phyloP scores from a whole-genome alignment of 1,140 invertebrate species.

The Rhizoglyphus robini region DNA sequence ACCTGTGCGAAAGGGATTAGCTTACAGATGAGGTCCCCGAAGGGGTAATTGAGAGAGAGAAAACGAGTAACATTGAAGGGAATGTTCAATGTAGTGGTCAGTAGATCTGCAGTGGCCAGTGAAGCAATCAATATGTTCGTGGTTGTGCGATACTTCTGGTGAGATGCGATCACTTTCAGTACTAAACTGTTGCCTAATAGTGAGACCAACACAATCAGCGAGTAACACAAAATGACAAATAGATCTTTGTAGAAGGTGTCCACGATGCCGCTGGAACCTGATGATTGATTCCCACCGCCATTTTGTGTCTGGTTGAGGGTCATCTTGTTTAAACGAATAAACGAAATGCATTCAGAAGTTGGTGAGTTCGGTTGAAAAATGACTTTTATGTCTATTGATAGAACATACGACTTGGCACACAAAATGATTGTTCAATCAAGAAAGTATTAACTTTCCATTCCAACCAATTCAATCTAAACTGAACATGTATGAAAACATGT shows the following conservation, averaged over 20 bases:
- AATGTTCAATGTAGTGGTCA: conserved; percentile 68
- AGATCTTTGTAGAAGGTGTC: neutral
- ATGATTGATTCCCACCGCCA: no score
- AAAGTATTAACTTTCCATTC: no score
- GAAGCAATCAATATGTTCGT: conserved; percentile 78
- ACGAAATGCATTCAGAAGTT: no score
- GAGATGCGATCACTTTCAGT: conserved; percentile 30
- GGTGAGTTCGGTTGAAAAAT: no score
- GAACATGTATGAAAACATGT: no score
- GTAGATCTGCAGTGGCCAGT: conserved; percentile 63
- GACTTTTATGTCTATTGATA: no score
- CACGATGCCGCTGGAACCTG: no score
- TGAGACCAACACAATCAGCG: conserved; percentile 32
- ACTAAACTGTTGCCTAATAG: conserved; percentile 33
- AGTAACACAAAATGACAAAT: conserved; percentile 28
- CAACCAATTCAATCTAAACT: no score
- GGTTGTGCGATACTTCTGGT: conserved; percentile 40
- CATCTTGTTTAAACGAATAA: no score
- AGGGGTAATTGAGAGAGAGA: conserved; percentile 35
- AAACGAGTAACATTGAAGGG: conserved; percentile 45
- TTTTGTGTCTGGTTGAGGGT: no score
- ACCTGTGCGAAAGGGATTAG: conserved; percentile 38
- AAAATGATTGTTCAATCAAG: no score
- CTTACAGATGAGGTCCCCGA: conserved; percentile 37
- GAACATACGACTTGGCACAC: no score